Evolutionary conservation across 2,113 vertebrate genomes (phyloP), one percentile per base, ranked within the genome.

Genomic region (Sterrhoptilus dennistouni): DNA sequence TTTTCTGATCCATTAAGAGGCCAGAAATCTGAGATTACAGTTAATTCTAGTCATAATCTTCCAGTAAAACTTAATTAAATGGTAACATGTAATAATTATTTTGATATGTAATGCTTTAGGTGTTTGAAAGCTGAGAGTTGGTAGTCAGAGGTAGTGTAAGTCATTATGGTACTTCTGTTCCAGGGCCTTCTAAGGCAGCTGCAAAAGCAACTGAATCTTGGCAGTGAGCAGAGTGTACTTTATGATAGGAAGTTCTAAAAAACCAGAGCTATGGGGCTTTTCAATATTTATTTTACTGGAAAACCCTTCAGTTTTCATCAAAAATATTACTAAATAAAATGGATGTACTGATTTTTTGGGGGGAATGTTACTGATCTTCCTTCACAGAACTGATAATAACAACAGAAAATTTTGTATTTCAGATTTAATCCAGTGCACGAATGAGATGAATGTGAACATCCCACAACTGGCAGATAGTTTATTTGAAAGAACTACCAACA

Each of bases 391-490:
- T 77, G 19, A 6, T 57, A 38, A 40, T 50, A 61, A 70, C 8
- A 71, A 56, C 9, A 38, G 44, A 69, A 65, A 29, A 7, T 83
- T 89, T 68, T 96, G 8, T 91, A 8, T 98, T 98, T 28, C 98
- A 99, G 99, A 98, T 96, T 98, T 99, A 98, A 99, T 99, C 97
- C 99, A 99, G 97, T 99, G 99, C 94, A 99, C 99, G 74, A 99
- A 99, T 97, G 99, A 99, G 95, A 98, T 99, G 98, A 99, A 98
- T 80, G 99, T 99, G 91, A 99, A 99, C 96, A 98, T 99, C 97
- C 99, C 99, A 47, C 99, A 99, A 68, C 98, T 99, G 98, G 99
- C 99, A 6, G 99, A 99, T 98, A 99, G 99, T 45, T 98, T 99
- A 96, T 99, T 99, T 97, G 99, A 99, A 98, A 99, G 99, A 97